A percentile compares a stretch with the other conserved stretches of the same genome.
These are phyloP conservation scores for Platalea minor DNA, from an alignment of 2,797 vertebrate genomes.

Conservation along the genomic window DNA sequence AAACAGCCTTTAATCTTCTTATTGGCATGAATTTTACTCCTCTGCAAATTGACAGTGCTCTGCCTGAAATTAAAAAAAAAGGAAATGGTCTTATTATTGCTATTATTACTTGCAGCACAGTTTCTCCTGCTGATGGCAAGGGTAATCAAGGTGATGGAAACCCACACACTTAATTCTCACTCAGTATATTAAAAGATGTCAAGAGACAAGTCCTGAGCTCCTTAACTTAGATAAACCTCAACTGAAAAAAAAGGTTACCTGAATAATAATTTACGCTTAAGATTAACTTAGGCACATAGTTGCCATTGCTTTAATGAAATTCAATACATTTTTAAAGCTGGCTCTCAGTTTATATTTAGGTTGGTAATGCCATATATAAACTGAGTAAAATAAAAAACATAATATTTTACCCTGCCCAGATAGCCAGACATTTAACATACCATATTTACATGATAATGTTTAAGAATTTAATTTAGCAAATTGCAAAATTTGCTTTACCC, in stretches of 20 bases:
- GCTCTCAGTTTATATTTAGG: background rate
- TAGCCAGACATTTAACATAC: background rate
- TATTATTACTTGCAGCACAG: background rate
- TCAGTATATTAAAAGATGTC: background rate
- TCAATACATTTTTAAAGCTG: background rate
- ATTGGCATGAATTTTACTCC: background rate
- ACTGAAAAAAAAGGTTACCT: background rate
- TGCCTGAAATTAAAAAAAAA: background rate
- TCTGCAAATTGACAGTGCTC: background rate
- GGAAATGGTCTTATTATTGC: background rate
- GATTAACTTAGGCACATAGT: background rate
- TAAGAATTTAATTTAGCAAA: background rate
- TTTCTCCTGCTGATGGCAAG: slow-evolving; percentile 6
- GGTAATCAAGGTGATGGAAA: slow-evolving; percentile 31
- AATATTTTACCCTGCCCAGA: background rate
- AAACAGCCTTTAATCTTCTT: background rate
- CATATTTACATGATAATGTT: background rate
- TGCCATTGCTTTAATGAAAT: background rate
- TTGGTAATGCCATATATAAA: background rate
- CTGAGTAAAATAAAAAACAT: background rate
- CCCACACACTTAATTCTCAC: background rate
- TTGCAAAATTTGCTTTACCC: background rate
- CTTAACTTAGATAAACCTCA: background rate
- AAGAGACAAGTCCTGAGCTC: background rate
- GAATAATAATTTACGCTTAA: background rate